Percentiles rank a stretch among this genome's conserved stretches.
Evolutionary conservation across 2,113 vertebrate genomes (phyloP).

Genomic region (Cynopterus brachyotis): DNA sequence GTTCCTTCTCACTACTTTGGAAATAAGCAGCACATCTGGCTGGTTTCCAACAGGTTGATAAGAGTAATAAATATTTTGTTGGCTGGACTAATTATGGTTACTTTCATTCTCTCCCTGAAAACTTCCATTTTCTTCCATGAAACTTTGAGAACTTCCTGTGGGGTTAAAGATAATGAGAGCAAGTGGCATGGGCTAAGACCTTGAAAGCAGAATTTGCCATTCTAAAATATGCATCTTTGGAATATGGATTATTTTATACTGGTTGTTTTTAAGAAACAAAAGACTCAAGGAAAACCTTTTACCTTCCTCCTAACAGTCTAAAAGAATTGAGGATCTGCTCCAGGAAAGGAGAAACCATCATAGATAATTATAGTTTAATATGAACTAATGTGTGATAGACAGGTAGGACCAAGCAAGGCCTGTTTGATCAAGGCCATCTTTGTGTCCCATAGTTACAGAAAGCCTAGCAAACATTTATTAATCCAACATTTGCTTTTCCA

Average conservation of each 20-base stretch:
- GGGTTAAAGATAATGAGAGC: neutral
- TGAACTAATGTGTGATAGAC: neutral
- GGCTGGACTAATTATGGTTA: neutral
- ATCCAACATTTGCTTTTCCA: neutral
- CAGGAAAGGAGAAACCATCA: neutral
- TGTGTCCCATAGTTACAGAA: neutral
- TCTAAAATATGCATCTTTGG: neutral
- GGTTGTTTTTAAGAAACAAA: neutral
- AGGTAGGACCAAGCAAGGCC: neutral
- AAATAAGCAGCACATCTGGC: neutral
- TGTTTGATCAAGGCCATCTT: neutral
- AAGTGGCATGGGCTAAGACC: neutral
- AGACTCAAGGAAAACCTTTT: neutral
- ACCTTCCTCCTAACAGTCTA: neutral
- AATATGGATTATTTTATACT: neutral
- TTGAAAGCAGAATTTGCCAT: neutral
- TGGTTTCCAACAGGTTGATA: neutral
- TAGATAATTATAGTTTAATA: neutral
- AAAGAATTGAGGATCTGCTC: neutral
- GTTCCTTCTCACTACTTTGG: neutral
- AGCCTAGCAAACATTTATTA: neutral
- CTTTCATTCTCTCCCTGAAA: constrained; percentile 21
- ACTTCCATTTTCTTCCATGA: constrained; percentile 41
- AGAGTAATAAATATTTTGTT: neutral
- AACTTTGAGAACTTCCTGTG: neutral